Base-by-base conservation (phyloP, 2,888 invertebrate genomes). In the Drosophila buzzatii region DNA sequence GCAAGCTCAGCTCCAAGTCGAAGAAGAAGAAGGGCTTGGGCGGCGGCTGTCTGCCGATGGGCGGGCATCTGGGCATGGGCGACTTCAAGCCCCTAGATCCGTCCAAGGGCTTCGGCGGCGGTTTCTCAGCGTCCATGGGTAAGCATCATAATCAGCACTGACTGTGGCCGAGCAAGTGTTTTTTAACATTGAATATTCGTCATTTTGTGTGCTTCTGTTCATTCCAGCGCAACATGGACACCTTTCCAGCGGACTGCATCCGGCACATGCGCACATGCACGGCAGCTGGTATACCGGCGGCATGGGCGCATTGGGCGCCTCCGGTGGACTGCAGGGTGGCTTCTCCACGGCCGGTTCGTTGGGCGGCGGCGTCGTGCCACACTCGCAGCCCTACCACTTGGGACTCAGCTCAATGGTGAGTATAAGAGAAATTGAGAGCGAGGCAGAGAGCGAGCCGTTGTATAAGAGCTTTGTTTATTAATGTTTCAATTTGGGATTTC, bases 1-100 rank as follows among this genome's bases (percentile, higher is more conserved):
- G 99, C 89, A 99, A 99, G 94, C 95, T 99, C 86, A 98, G 98
- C 90, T 98, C 98, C 86, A 99, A 99, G 94, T 98, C 98, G 93
- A 99, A 99, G 95, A 99, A 99, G 96, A 98, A 98, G 95, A 98
- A 98, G 94, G 97, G 97, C 27, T 78, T 93, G 58, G 93, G 93
- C 52, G 96, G 96, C 62, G 93, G 94, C 58, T 94, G 94, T 79
- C 91, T 94, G 53, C 94, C 94, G 23, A 93, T 95, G 57, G 94
- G 95, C 69, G 92, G 93, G 75, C 96, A 96, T 76, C 93, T 96
- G 66, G 96, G 96, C 60, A 97, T 98, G 96, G 97, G 97, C 58
- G 98, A 98, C 93, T 97, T 98, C 95, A 98, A 98, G 93, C 98
- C 98, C 62, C 94, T 98, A 85, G 98, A 98, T 93, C 95, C 95